Evolutionary conservation across 2,888 invertebrate species (phyloP).

Genomic region (Nemapogon koenigi): DNA sequence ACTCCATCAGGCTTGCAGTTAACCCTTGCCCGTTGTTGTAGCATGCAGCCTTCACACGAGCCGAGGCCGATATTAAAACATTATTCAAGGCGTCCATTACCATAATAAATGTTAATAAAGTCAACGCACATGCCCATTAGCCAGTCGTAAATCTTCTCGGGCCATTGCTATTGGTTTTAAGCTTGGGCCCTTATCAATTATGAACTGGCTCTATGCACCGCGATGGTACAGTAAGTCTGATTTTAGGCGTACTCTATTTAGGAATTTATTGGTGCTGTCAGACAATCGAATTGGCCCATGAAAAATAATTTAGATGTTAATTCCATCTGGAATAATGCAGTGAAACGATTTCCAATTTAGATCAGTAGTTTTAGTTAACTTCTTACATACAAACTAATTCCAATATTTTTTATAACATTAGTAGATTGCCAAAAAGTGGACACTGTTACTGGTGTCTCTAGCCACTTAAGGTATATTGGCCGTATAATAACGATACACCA

Average conservation of each 20-base stretch:
- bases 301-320: no score
- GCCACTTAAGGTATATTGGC: no score
- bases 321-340: no score
- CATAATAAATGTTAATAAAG: conserved; percentile 62
- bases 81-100: conserved; percentile 42
- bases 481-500: no score
- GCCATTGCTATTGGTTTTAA: conserved; percentile 52
- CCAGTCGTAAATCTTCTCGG: conserved; percentile 42
- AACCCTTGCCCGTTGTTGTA: conserved; percentile 6
- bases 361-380: no score
- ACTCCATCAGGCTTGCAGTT: conserved; percentile 4
- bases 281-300: no score
- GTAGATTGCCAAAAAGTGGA: no score
- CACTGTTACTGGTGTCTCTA: no score
- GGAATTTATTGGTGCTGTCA: conserved; percentile 1
- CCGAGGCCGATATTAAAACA: conserved; percentile 39
- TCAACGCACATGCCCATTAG: conserved; percentile 51
- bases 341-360: no score
- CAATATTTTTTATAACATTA: no score
- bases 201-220: conserved; percentile 19
- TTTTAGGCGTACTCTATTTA: conserved; percentile 23
- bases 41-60: background rate
- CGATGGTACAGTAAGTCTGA: conserved; percentile 10
- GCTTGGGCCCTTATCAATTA: conserved; percentile 48
- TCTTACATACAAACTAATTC: no score